Evolutionary conservation across 2,888 invertebrate species (phyloP).

Genomic region (Galerucella calmariensis): DNA sequence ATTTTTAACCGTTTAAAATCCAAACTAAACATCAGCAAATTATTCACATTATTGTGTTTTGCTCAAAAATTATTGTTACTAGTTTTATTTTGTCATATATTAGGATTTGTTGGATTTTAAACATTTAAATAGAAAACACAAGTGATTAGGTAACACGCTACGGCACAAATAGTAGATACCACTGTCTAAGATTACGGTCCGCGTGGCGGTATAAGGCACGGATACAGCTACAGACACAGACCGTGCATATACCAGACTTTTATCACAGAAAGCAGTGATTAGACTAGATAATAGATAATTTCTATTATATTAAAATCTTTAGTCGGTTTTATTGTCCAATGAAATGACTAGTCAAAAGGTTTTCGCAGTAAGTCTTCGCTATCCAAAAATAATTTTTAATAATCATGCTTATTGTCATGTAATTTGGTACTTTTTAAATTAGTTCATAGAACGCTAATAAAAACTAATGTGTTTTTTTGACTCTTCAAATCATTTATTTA

Average conservation of each 20-base stretch:
- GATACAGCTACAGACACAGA: constrained; percentile 64
- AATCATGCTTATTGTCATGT: background rate
- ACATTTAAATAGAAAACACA: constrained; percentile 20
- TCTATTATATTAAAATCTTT: constrained; percentile 29
- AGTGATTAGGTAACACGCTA: constrained; percentile 23
- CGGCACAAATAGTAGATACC: constrained; percentile 19
- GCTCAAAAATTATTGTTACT: too few relatives aligned
- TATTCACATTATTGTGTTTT: too few relatives aligned
- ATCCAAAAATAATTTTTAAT: background rate
- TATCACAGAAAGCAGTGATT: constrained; percentile 65
- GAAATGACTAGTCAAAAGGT: constrained; percentile 19
- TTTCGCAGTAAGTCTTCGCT: constrained; percentile 2
- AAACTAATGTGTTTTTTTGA: background rate
- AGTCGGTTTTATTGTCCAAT: constrained; percentile 29
- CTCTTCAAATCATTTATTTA: constrained; percentile 5
- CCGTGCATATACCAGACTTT: constrained; percentile 64
- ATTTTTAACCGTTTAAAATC: constrained; percentile 11
- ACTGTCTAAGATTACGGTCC: constrained; percentile 44
- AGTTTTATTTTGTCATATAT: background rate
- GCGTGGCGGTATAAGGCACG: constrained; percentile 61
- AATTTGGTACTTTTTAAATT: constrained; percentile 4
- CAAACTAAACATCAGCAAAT: background rate
- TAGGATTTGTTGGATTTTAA: constrained; percentile 2
- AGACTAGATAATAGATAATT: constrained; percentile 53
- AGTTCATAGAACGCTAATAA: background rate